Evolutionary conservation across 37 sponge, comb jelly and placozoan species (phyloP).

Genomic region (Aplysina aerophoba): DNA sequence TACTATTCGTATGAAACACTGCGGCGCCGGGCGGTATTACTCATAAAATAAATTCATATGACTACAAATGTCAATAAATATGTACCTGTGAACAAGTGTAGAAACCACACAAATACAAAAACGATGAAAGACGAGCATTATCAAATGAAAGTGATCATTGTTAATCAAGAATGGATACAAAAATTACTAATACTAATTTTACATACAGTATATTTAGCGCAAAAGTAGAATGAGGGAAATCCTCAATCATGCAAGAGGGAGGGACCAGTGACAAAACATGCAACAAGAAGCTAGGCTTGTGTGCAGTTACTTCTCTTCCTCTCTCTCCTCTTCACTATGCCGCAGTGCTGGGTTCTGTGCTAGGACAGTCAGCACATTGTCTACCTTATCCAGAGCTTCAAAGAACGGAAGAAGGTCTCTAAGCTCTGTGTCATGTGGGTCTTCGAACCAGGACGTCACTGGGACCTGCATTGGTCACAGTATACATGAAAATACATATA

Average conservation of each 20-base stretch:
- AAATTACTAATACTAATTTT: not conserved
- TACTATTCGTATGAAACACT: too few species aligned
- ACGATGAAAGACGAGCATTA: not conserved
- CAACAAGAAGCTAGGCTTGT: not conserved
- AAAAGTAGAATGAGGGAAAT: not conserved
- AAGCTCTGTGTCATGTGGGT: constrained; percentile 96
- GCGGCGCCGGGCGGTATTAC: too few species aligned
- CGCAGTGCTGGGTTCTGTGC: constrained; percentile 38
- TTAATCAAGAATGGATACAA: not conserved
- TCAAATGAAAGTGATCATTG: not conserved
- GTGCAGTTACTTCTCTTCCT: not conserved
- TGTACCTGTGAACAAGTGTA: constrained; percentile 12
- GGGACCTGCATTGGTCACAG: constrained; percentile 83
- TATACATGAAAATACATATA: too few species aligned
- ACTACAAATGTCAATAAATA: not conserved
- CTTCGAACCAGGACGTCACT: constrained; percentile 99
- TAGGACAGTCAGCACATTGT: constrained; percentile 83
- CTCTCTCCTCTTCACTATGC: not conserved
- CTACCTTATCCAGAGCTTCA: constrained; percentile 91
- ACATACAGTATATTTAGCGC: not conserved
- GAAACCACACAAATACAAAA: not conserved
- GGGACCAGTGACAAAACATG: not conserved
- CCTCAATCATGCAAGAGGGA: constrained; percentile 27
- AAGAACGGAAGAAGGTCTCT: constrained; percentile 97
- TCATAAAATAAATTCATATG: not conserved